phyloP scores from a whole-genome alignment of 2,113 vertebrate genomes.

The Indri indri region DNA sequence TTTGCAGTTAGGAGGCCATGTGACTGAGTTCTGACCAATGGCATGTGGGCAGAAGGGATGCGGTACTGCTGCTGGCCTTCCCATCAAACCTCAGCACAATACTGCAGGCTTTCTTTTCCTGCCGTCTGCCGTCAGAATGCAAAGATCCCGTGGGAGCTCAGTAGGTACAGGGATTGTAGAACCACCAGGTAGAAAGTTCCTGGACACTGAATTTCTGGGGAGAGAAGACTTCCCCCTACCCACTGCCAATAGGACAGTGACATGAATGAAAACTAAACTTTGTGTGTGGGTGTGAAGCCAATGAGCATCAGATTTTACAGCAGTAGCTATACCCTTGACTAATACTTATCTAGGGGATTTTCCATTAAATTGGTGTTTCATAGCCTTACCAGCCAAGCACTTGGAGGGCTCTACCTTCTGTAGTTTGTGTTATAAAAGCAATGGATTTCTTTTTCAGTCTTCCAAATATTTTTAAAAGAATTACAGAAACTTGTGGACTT shows the following conservation, averaged over 20 bases:
- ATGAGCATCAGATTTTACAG: not conserved
- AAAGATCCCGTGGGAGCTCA: not conserved
- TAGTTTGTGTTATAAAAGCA: not conserved
- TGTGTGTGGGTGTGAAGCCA: not conserved
- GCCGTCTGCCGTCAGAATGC: not conserved
- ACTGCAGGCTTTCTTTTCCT: not conserved
- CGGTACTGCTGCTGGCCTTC: no score
- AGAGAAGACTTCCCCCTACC: not conserved
- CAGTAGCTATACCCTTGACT: not conserved
- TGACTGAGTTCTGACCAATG: constrained; percentile 20
- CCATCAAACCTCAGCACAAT: not conserved
- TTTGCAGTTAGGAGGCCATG: not conserved
- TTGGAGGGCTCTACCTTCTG: not conserved
- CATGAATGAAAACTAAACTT: not conserved
- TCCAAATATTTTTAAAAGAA: not conserved
- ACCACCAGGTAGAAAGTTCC: not conserved
- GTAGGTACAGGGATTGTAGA: not conserved
- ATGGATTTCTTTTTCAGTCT: not conserved
- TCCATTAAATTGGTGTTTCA: not conserved
- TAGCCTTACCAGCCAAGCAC: not conserved
- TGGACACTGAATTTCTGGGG: not conserved
- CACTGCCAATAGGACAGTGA: not conserved
- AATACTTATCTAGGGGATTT: not conserved
- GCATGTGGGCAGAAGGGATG: not conserved
- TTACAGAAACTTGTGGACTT: not conserved